Percentiles rank a stretch among this genome's conserved stretches.
Conservation (phyloP, 2,888 invertebrate genomes). For the Chaetogeoica ovagalla region DNA sequence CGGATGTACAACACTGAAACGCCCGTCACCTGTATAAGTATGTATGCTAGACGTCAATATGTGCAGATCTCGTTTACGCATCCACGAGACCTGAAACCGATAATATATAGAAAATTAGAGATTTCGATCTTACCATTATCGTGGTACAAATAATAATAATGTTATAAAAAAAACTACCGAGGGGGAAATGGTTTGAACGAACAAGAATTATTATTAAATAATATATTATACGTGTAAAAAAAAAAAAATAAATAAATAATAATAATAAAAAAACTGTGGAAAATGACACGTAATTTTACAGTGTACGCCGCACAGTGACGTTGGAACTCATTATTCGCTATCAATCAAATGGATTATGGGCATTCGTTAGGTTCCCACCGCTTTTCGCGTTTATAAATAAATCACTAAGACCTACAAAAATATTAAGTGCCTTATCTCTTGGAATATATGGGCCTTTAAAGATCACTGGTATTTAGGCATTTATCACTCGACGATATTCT, state of each 20-base stretch:
- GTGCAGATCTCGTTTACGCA: conserved; percentile 79
- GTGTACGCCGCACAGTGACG: not conserved
- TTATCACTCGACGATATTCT: conserved; percentile 7
- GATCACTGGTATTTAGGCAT: conserved; percentile 26
- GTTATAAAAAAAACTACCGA: not conserved
- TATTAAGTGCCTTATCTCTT: conserved; percentile 37
- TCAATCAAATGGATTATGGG: conserved; percentile 42
- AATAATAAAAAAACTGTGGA: not conserved
- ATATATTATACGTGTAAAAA: not conserved
- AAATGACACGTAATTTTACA: conserved; percentile 5
- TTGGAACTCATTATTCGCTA: conserved; percentile 37
- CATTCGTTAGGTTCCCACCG: not conserved
- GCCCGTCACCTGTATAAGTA: conserved; percentile 84
- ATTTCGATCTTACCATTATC: not conserved
- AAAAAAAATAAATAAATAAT: too few relatives aligned
- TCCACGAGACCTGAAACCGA: conserved; percentile 75
- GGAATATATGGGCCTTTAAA: conserved; percentile 8
- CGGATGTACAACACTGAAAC: conserved; percentile 83
- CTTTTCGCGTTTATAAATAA: conserved; percentile 20
- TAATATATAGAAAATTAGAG: conserved; percentile 11
- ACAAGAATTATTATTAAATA: not conserved
- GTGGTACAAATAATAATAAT: not conserved
- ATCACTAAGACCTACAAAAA: conserved; percentile 37
- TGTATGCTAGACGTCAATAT: conserved; percentile 82
- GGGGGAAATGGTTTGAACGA: not conserved